These are phyloP conservation scores for Mus caroli DNA, from an alignment of 2,797 vertebrate species.

Conservation along the genomic window DNA sequence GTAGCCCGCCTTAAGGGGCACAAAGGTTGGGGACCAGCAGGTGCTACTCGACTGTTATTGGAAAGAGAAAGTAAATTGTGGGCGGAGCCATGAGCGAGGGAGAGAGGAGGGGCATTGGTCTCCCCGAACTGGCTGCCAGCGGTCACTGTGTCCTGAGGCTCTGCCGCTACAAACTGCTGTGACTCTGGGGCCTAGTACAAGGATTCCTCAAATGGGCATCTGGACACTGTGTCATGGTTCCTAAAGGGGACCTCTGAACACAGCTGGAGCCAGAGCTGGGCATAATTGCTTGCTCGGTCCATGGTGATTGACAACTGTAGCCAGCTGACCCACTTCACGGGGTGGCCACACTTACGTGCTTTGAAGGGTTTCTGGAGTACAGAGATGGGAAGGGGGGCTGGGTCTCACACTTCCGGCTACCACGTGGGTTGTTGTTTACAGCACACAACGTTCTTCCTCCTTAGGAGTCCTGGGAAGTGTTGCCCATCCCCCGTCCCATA, in stretches of 20 bases:
- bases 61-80: not conserved
- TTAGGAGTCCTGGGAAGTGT: not conserved
- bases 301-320: not conserved
- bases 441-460: not conserved
- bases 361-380: not conserved
- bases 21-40: not conserved
- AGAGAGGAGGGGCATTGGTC: not conserved
- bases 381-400: not conserved
- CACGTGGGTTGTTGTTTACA: conserved; percentile 25
- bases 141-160: conserved; percentile 64
- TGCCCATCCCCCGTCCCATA: conserved; percentile 19
- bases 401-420: not conserved
- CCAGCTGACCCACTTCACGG: not conserved
- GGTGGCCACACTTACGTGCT: not conserved
- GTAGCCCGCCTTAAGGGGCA: not conserved
- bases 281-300: not conserved
- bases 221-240: not conserved
- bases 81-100: not conserved
- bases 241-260: not conserved
- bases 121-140: not conserved
- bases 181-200: not conserved
- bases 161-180: not conserved
- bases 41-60: not conserved
- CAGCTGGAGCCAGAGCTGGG: not conserved
- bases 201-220: not conserved